Percentiles rank a stretch among this genome's conserved stretches.
These are phyloP conservation scores for Rhyacophila brunnea DNA, from an alignment of 1,140 invertebrate genomes.

Conservation along the genomic window DNA sequence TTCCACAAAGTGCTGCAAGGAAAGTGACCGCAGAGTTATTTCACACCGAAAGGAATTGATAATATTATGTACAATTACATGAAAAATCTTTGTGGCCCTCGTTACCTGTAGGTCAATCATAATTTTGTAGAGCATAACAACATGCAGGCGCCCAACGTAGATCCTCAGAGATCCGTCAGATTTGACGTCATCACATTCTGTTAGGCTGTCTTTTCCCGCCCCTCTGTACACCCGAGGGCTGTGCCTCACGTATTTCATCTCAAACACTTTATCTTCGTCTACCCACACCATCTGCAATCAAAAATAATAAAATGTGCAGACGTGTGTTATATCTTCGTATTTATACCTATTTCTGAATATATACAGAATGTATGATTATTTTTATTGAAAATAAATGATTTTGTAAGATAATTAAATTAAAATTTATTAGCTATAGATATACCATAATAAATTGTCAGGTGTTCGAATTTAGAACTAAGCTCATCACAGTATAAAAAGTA, in stretches of 20 bases:
- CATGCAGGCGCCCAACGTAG: conserved; percentile 68
- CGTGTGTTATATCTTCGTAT: no score
- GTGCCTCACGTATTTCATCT: conserved; percentile 73
- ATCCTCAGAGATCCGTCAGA: conserved; percentile 70
- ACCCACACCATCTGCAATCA: conserved; percentile 60
- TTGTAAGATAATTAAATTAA: no score
- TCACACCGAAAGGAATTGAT: neutral
- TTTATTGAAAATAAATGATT: no score
- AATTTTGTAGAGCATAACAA: conserved; percentile 70
- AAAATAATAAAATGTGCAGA: no score
- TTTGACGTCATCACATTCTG: conserved; percentile 52
- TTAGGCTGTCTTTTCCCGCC: conserved; percentile 44
- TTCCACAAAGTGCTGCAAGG: conserved; percentile 65
- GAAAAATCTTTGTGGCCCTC: no score
- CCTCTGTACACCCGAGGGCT: conserved; percentile 59
- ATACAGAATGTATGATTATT: no score
- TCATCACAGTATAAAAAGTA: no score
- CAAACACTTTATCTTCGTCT: conserved; percentile 76
- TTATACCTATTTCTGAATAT: no score
- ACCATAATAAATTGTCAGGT: no score
- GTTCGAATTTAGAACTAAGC: no score
- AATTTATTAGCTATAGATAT: no score
- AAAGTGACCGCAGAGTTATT: neutral
- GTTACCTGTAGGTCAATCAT: conserved; percentile 66
- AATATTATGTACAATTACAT: neutral